Conservation (phyloP, 1,140 invertebrate species). For the Drosophila takahashii region DNA sequence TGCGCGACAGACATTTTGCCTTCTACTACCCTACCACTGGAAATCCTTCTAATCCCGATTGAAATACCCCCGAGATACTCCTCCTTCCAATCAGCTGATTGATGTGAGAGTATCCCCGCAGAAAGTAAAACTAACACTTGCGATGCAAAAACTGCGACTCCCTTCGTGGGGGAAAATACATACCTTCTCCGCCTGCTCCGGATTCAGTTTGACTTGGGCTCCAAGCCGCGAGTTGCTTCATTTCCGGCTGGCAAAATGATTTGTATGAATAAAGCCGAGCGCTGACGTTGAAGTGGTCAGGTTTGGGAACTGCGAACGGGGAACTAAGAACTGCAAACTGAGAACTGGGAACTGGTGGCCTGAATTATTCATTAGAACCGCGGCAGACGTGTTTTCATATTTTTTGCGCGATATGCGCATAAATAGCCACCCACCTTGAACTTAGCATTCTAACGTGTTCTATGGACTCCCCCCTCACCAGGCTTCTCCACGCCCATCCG, state of each 20-base stretch:
- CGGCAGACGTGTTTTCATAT: constrained; percentile 56
- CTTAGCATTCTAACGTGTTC: constrained; percentile 42
- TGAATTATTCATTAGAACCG: constrained; percentile 74
- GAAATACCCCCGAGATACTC: neutral
- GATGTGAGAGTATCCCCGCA: constrained; percentile 2
- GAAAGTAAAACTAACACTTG: constrained; percentile 40
- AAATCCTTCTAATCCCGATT: neutral
- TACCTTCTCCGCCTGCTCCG: neutral
- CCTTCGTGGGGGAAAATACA: too few relatives aligned
- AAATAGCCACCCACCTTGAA: constrained; percentile 70
- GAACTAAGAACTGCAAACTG: neutral
- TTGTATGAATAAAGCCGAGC: constrained; percentile 68
- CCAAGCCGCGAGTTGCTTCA: constrained; percentile 67
- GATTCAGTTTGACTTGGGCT: constrained; percentile 7
- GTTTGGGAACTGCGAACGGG: constrained; percentile 2
- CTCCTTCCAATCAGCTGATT: constrained; percentile 15
- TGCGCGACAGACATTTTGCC: neutral
- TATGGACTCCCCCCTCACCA: constrained; percentile 82
- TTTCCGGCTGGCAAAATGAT: constrained; percentile 79
- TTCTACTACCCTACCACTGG: too few relatives aligned
- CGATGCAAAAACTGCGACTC: constrained; percentile 34
- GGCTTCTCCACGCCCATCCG: constrained; percentile 92
- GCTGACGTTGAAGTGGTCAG: constrained; percentile 56
- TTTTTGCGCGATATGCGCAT: constrained; percentile 46
- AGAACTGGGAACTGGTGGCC: constrained; percentile 10